These are phyloP conservation scores for Amitus sp. DNA, from an alignment of 2,888 invertebrate species.

Conservation along the genomic window DNA sequence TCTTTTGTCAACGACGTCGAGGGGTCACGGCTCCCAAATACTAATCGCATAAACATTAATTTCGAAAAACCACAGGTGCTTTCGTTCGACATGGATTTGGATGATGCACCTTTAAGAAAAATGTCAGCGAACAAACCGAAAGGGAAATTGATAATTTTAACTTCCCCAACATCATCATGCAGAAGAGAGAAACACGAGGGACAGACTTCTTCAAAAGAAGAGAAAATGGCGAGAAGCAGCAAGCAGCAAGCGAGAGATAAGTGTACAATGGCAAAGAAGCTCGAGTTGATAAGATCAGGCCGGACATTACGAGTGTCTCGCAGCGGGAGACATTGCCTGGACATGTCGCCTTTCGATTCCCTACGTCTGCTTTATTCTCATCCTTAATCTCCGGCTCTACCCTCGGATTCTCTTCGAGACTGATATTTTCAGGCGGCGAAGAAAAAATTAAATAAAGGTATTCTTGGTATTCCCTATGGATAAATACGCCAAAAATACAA, in stretches of 20 bases:
- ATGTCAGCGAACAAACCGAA: too few species aligned
- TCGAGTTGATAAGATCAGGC: slow-evolving; percentile 56
- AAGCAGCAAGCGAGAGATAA: slow-evolving; percentile 50
- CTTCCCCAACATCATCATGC: background rate
- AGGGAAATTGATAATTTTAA: too few species aligned
- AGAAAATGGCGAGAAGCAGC: slow-evolving; percentile 39
- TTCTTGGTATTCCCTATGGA: slow-evolving; percentile 8
- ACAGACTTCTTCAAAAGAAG: slow-evolving; percentile 33
- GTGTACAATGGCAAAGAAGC: slow-evolving; percentile 54
- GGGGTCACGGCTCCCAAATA: too few species aligned
- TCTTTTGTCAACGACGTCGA: too few species aligned
- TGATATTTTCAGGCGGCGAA: slow-evolving; percentile 21
- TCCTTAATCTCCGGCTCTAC: slow-evolving; percentile 7
- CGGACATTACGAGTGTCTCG: slow-evolving; percentile 60
- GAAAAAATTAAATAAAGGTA: slow-evolving; percentile 34
- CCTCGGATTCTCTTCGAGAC: slow-evolving; percentile 15
- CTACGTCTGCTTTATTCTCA: slow-evolving; percentile 45
- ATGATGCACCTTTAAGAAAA: too few species aligned
- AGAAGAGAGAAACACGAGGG: slow-evolving; percentile 10
- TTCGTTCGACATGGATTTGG: too few species aligned
- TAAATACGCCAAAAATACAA: background rate
- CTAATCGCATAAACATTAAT: too few species aligned
- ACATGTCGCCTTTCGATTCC: slow-evolving; percentile 58
- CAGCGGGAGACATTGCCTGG: slow-evolving; percentile 56
- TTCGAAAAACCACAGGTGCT: too few species aligned